phyloP scores from a whole-genome alignment of 2,797 vertebrate genomes.

The Cetoscarus ocellatus region DNA sequence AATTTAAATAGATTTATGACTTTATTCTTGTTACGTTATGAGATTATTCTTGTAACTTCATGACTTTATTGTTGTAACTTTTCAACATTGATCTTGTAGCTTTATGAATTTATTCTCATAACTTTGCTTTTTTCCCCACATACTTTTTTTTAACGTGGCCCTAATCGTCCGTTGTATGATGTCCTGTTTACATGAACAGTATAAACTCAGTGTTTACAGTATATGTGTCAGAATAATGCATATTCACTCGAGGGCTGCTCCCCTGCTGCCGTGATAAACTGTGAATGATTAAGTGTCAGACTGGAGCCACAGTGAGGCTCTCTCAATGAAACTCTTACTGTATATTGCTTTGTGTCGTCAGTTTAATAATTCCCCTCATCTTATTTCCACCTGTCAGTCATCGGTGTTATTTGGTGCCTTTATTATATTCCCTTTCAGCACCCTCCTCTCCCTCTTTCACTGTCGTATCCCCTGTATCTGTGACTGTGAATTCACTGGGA shows the following conservation, averaged over 20 bases:
- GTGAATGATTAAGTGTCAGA: slow-evolving; percentile 1
- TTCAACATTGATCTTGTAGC: too few species aligned
- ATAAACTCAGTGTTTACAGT: neutral
- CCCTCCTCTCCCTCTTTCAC: neutral
- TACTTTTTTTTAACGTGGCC: too few species aligned
- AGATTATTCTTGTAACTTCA: too few species aligned
- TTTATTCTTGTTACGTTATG: too few species aligned
- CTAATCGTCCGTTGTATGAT: too few species aligned
- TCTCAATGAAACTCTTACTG: neutral
- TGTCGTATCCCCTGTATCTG: neutral
- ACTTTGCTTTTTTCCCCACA: too few species aligned
- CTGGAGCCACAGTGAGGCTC: neutral
- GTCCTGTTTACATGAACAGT: neutral
- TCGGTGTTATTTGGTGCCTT: neutral
- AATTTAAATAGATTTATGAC: too few species aligned
- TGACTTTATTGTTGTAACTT: too few species aligned
- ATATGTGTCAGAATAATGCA: neutral
- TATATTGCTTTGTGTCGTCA: neutral
- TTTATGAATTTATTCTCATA: too few species aligned
- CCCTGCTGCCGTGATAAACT: neutral
- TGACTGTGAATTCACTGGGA: too few species aligned
- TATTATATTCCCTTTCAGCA: neutral
- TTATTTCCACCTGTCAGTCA: slow-evolving; percentile 3
- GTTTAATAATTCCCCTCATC: neutral
- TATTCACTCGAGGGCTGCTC: neutral